Conservation (phyloP, 2,797 vertebrate genomes). For the Chaenodraco wilsoni region DNA sequence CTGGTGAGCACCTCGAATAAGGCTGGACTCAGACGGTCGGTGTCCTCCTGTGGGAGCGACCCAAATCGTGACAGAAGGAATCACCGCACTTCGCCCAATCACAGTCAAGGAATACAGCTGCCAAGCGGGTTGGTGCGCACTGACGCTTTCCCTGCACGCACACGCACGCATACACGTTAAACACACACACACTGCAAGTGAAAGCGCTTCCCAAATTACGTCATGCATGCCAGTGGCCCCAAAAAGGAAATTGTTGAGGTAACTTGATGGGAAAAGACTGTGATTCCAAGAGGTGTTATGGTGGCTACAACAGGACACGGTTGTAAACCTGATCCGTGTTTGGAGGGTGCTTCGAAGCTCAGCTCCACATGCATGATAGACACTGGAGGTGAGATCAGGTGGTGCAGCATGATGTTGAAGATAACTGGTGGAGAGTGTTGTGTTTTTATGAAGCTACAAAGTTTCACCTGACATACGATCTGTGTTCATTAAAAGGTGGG, state of each 20-base stretch:
- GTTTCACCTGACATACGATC: slow-evolving; percentile 72
- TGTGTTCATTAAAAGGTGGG: slow-evolving; percentile 79
- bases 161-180: slow-evolving; percentile 9
- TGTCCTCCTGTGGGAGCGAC: slow-evolving; percentile 76
- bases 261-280: slow-evolving; percentile 61
- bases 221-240: slow-evolving; percentile 84
- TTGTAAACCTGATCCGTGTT: slow-evolving; percentile 9
- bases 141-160: slow-evolving; percentile 61
- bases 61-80: slow-evolving; percentile 80
- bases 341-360: slow-evolving; percentile 49
- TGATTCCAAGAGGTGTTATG: slow-evolving; percentile 30
- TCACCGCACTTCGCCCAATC: slow-evolving; percentile 82
- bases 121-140: slow-evolving; percentile 70
- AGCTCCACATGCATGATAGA: slow-evolving; percentile 29
- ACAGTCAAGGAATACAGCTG: slow-evolving; percentile 63
- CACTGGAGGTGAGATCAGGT: background rate
- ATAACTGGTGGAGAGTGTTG: background rate
- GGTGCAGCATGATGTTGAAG: slow-evolving; percentile 4
- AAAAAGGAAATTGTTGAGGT: slow-evolving; percentile 84
- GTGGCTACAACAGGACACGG: background rate
- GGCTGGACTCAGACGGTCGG: slow-evolving; percentile 64
- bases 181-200: slow-evolving; percentile 36
- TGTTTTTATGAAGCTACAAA: slow-evolving; percentile 34
- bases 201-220: slow-evolving; percentile 82
- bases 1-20: slow-evolving; percentile 56